A percentile compares a stretch with the other conserved stretches of the same genome.
These are phyloP conservation scores for Camelus bactrianus DNA, from an alignment of 2,113 vertebrate species.

Conservation along the genomic window DNA sequence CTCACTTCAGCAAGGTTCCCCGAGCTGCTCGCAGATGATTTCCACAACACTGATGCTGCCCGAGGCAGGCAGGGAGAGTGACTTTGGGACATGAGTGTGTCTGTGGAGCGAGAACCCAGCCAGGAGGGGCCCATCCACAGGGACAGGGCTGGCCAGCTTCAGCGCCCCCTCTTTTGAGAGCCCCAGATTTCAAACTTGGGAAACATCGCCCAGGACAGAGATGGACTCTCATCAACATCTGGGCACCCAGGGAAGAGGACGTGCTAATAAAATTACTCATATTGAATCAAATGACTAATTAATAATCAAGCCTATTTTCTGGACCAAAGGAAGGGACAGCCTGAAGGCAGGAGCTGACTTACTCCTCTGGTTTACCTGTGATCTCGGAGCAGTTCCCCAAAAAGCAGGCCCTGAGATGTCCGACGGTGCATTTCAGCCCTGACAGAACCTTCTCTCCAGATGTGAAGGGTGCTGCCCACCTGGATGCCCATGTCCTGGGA, in stretches of 20 bases:
- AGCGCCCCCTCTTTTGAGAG: rapidly evolving
- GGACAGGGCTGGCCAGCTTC: rapidly evolving
- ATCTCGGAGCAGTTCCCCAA: background rate
- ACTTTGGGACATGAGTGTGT: background rate
- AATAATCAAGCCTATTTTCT: background rate
- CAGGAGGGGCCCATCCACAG: background rate
- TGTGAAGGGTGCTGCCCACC: rapidly evolving
- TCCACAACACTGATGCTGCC: rapidly evolving
- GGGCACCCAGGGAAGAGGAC: background rate
- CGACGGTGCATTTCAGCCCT: rapidly evolving
- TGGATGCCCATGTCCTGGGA: background rate
- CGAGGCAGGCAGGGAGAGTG: no score
- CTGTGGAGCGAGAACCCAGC: background rate
- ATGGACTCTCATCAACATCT: background rate
- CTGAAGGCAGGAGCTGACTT: background rate
- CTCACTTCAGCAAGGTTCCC: background rate
- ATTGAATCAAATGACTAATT: background rate
- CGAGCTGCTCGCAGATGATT: rapidly evolving
- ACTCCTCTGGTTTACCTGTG: background rate
- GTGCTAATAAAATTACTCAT: background rate
- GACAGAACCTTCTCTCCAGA: background rate
- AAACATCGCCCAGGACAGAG: no score
- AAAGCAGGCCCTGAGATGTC: no score
- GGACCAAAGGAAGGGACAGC: background rate
- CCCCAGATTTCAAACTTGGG: background rate